Conservation (phyloP, 2,797 vertebrate genomes). For the Crenichthys baileyi region DNA sequence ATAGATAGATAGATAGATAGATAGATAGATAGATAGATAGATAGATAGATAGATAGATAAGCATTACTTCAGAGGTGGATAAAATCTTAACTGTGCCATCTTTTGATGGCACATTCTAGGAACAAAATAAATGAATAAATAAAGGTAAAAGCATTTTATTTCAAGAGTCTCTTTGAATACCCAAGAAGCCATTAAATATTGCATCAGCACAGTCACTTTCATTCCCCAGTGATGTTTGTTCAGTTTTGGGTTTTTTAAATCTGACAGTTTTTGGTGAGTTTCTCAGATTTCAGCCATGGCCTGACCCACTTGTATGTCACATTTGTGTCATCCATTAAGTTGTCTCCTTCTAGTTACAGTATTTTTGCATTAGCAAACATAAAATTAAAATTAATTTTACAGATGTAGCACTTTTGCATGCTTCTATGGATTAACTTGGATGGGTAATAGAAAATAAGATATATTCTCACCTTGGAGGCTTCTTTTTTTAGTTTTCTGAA, state of each 20-base stretch:
- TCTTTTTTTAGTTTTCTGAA: no score
- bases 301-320: constrained; percentile 20
- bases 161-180: constrained; percentile 26
- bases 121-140: constrained; percentile 22
- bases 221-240: constrained; percentile 33
- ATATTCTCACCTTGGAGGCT: neutral
- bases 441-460: no score
- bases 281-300: neutral
- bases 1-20: no score
- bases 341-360: constrained; percentile 33
- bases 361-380: neutral
- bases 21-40: no score
- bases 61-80: neutral
- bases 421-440: no score
- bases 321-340: constrained; percentile 4
- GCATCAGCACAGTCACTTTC: constrained; percentile 27
- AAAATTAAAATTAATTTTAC: no score
- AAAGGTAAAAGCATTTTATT: constrained; percentile 4
- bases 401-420: neutral
- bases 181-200: constrained; percentile 34
- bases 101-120: constrained; percentile 32
- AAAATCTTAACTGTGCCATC: neutral
- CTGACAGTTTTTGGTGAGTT: neutral
- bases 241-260: neutral
- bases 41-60: neutral